phyloP scores from a whole-genome alignment of 2,888 invertebrate species.

The Ormyrus thymus region DNA sequence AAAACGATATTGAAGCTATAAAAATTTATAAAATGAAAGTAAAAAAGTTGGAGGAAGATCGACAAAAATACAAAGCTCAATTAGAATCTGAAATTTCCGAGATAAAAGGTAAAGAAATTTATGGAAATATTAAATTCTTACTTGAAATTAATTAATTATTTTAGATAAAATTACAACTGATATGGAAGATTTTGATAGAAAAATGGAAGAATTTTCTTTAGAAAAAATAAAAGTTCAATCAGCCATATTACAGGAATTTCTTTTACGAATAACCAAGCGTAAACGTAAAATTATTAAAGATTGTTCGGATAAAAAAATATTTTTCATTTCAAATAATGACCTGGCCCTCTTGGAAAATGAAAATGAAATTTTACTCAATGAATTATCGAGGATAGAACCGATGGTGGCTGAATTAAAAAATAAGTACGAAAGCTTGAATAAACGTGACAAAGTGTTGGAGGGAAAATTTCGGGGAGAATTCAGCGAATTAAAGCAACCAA shows the following conservation, averaged over 20 bases:
- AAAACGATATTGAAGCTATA: conserved; percentile 83
- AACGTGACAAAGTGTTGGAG: conserved; percentile 65
- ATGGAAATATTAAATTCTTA: neutral
- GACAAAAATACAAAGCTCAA: conserved; percentile 84
- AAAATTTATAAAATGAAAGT: conserved; percentile 85
- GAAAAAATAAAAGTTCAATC: conserved; percentile 82
- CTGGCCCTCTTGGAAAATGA: conserved; percentile 69
- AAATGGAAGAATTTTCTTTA: conserved; percentile 76
- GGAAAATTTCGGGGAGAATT: conserved; percentile 65
- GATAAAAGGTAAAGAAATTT: conserved; percentile 73
- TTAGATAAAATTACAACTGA: conserved; percentile 70
- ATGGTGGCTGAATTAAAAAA: conserved; percentile 60
- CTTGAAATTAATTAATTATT: conserved; percentile 67
- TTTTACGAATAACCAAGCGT: conserved; percentile 77
- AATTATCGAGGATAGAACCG: conserved; percentile 58
- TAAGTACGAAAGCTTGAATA: conserved; percentile 64
- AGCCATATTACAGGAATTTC: conserved; percentile 82
- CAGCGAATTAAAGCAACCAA: conserved; percentile 64
- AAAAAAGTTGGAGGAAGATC: conserved; percentile 80
- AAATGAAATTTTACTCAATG: conserved; percentile 62
- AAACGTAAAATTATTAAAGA: conserved; percentile 33
- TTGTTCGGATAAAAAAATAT: conserved; percentile 3
- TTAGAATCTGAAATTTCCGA: conserved; percentile 83
- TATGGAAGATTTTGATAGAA: conserved; percentile 80
- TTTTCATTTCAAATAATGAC: conserved; percentile 66